Percentiles rank a stretch among this genome's conserved stretches.
Conservation (phyloP, 2,888 invertebrate genomes). For the Mimas tiliae region DNA sequence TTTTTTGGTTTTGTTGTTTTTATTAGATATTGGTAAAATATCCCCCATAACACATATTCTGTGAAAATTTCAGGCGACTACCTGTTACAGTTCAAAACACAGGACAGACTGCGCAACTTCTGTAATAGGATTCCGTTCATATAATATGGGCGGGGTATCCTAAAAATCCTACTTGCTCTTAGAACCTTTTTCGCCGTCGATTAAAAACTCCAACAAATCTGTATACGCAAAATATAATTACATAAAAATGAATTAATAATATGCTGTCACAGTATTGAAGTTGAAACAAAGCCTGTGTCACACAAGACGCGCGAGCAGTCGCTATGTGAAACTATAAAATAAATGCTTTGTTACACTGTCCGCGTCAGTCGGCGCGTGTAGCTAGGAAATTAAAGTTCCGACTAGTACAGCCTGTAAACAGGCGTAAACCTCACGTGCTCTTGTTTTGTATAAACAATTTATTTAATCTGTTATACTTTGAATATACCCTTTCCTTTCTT, state of each 20-base stretch:
- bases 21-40: no score
- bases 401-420: constrained; percentile 33
- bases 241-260: neutral
- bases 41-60: no score
- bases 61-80: no score
- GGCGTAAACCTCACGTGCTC: neutral
- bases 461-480: neutral
- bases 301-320: constrained; percentile 32
- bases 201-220: no score
- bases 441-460: neutral
- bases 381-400: constrained; percentile 67
- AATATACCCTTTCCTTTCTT: no score
- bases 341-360: constrained; percentile 36
- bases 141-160: no score
- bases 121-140: no score
- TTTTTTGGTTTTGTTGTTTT: no score
- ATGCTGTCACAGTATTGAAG: neutral
- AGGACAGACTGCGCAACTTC: no score
- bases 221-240: neutral
- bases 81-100: no score
- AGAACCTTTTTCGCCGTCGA: no score
- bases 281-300: constrained; percentile 1
- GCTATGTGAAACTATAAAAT: constrained; percentile 31
- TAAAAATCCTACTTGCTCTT: no score
- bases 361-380: constrained; percentile 36